These are phyloP conservation scores for Bellardia bayeri DNA, from an alignment of 2,888 invertebrate species.

Conservation along the genomic window DNA sequence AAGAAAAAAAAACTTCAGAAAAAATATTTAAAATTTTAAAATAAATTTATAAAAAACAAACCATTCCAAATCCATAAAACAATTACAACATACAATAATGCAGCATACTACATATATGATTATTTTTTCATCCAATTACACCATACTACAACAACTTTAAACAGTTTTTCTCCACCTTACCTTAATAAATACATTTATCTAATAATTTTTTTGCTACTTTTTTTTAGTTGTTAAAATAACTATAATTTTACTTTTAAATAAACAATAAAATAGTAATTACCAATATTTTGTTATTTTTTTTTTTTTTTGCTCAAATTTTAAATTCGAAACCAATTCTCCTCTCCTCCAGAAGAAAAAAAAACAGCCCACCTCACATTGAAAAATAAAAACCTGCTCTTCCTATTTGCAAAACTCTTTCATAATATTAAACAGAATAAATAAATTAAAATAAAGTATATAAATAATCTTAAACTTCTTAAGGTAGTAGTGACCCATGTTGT, in stretches of 20 bases:
- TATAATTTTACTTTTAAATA: conserved; percentile 68
- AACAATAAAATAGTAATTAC: conserved; percentile 68
- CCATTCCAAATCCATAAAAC: conserved; percentile 63
- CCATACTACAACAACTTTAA: conserved; percentile 32
- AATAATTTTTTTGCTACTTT: conserved; percentile 73
- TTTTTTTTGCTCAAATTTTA: conserved; percentile 32
- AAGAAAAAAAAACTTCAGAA: conserved; percentile 28
- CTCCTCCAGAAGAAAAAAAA: conserved; percentile 27
- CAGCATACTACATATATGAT: conserved; percentile 33
- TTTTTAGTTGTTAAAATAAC: conserved; percentile 68
- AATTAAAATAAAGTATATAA: background rate
- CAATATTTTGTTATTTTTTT: conserved; percentile 54
- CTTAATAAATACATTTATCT: conserved; percentile 57
- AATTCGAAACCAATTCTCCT: background rate
- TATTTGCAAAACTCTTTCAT: conserved; percentile 43
- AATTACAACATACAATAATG: conserved; percentile 34
- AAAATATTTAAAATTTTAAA: conserved; percentile 52
- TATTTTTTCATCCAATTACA: conserved; percentile 26
- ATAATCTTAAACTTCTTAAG: background rate
- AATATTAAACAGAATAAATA: background rate
- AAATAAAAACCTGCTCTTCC: conserved; percentile 48
- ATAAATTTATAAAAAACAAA: conserved; percentile 44
- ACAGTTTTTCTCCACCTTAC: conserved; percentile 33
- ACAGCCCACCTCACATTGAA: conserved; percentile 47
- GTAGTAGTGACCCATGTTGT: conserved; percentile 3